Conservation (phyloP, 2,888 invertebrate species). For the Polyommatus iphigenia region DNA sequence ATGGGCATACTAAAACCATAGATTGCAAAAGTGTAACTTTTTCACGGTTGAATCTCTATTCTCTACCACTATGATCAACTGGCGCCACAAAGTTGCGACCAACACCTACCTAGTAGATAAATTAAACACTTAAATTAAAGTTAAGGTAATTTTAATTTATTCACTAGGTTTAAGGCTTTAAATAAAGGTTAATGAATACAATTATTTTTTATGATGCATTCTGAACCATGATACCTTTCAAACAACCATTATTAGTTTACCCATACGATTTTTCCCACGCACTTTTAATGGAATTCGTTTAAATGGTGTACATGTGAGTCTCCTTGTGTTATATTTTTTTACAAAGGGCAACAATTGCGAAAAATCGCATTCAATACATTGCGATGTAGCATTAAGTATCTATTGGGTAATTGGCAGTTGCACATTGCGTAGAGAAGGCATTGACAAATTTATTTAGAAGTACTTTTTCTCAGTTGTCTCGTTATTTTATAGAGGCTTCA, state of each 20-base stretch:
- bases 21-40: too few relatives aligned
- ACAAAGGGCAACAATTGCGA: slow-evolving; percentile 11
- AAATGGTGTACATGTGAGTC: slow-evolving; percentile 18
- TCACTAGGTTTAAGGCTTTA: background rate
- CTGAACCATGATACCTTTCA: background rate
- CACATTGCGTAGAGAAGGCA: background rate
- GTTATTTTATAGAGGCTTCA: background rate
- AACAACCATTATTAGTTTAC: background rate
- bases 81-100: too few relatives aligned
- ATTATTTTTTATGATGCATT: background rate
- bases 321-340: slow-evolving; percentile 20
- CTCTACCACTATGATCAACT: background rate
- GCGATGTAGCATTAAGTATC: background rate
- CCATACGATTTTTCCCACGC: slow-evolving; percentile 2
- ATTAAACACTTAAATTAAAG: background rate
- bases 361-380: slow-evolving; percentile 15
- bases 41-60: too few relatives aligned
- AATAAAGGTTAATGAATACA: background rate
- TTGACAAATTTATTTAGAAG: background rate
- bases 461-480: background rate
- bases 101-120: background rate
- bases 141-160: background rate
- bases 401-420: background rate
- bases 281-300: slow-evolving; percentile 15
- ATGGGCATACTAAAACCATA: too few relatives aligned